phyloP scores from a whole-genome alignment of 1,140 invertebrate genomes.

The Drosophila murphyi region DNA sequence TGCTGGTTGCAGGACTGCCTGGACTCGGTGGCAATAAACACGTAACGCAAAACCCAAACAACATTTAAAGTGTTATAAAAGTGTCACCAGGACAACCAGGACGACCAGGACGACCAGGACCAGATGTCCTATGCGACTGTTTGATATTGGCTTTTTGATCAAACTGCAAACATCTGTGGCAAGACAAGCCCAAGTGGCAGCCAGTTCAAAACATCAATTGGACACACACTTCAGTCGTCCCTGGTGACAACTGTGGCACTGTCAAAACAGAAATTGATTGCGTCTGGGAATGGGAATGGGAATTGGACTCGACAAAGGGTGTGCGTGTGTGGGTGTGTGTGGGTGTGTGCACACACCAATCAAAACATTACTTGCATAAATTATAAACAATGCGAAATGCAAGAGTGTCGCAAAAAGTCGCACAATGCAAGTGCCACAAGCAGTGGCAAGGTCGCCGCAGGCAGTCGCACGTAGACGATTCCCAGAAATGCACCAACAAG shows the following conservation, averaged over 20 bases:
- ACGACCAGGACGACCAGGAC: neutral
- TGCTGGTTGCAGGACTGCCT: neutral
- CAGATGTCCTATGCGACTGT: slow-evolving; percentile 58
- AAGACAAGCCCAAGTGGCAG: slow-evolving; percentile 17
- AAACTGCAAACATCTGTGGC: slow-evolving; percentile 61
- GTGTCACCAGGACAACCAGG: slow-evolving; percentile 73
- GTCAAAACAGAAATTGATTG: slow-evolving; percentile 82
- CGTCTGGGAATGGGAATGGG: slow-evolving; percentile 66
- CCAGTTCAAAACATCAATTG: slow-evolving; percentile 63
- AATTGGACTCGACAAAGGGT: slow-evolving; percentile 4
- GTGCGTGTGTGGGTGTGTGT: slow-evolving; percentile 29
- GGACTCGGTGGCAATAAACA: slow-evolving; percentile 65
- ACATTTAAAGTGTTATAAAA: slow-evolving; percentile 79
- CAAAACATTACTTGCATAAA: slow-evolving; percentile 83
- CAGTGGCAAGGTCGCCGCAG: slow-evolving; percentile 69
- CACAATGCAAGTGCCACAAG: slow-evolving; percentile 39
- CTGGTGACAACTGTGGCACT: slow-evolving; percentile 59
- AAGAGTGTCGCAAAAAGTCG: slow-evolving; percentile 35
- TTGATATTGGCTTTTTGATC: slow-evolving; percentile 70
- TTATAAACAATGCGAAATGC: slow-evolving; percentile 61
- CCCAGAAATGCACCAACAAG: slow-evolving; percentile 44
- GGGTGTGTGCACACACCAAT: slow-evolving; percentile 49
- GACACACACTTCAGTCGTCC: slow-evolving; percentile 78
- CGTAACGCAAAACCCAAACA: slow-evolving; percentile 68
- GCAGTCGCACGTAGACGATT: slow-evolving; percentile 35